A percentile compares a stretch with the other conserved stretches of the same genome.
phyloP scores from a whole-genome alignment of 2,113 vertebrate genomes.

The Neofelis nebulosa region DNA sequence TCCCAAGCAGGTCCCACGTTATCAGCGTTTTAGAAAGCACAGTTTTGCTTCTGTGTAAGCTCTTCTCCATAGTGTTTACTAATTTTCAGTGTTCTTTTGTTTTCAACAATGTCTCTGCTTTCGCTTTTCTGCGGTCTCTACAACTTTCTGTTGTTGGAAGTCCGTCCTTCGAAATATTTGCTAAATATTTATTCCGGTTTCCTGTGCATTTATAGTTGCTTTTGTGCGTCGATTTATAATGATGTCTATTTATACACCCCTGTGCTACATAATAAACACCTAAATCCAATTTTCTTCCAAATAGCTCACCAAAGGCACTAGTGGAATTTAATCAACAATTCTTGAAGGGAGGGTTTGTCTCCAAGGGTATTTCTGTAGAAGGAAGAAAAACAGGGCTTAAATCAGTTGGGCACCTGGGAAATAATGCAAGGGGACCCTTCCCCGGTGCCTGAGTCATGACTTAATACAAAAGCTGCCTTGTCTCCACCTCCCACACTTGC shows the following conservation, averaged over 20 bases:
- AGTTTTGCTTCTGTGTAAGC: not conserved
- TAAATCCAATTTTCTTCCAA: not conserved
- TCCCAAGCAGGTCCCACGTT: no score
- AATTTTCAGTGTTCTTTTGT: not conserved
- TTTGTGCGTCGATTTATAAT: not conserved
- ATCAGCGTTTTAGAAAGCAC: not conserved
- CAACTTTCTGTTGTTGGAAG: fast-evolving
- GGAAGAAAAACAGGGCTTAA: not conserved
- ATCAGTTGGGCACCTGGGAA: not conserved
- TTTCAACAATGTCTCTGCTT: not conserved
- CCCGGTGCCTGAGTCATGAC: fast-evolving
- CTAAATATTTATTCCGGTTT: not conserved
- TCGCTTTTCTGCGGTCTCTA: fast-evolving
- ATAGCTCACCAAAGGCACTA: not conserved
- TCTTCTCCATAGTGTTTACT: fast-evolving
- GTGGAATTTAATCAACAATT: not conserved
- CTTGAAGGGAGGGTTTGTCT: not conserved
- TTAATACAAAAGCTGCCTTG: not conserved
- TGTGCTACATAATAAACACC: not conserved
- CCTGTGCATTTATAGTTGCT: not conserved
- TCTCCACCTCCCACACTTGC: fast-evolving
- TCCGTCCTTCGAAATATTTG: no score
- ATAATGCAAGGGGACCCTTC: no score
- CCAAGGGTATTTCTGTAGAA: not conserved
- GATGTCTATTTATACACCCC: not conserved